These are phyloP conservation scores for Chaetodon auriga DNA, from an alignment of 2,113 vertebrate species.

Conservation along the genomic window DNA sequence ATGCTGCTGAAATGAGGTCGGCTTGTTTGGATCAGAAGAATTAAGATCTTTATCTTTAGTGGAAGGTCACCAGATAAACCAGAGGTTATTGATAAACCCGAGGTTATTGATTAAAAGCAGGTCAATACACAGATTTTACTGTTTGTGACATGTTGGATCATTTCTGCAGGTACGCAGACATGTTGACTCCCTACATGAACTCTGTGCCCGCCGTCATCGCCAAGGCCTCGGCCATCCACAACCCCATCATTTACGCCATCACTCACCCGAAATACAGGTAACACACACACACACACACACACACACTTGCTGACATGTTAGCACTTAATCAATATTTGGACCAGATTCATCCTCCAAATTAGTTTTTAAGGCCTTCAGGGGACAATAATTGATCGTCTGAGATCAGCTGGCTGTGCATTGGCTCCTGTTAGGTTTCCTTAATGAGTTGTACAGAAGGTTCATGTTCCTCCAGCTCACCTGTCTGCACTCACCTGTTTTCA, in stretches of 20 bases:
- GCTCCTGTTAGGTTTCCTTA: neutral
- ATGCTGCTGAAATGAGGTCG: too few relatives aligned
- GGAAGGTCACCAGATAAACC: too few relatives aligned
- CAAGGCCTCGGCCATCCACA: conserved; percentile 97
- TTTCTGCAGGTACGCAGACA: conserved; percentile 87
- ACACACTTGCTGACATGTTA: too few relatives aligned
- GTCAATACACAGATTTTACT: too few relatives aligned
- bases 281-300: neutral
- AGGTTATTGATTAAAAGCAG: too few relatives aligned
- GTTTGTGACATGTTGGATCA: too few relatives aligned
- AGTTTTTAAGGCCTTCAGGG: neutral
- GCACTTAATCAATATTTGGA: neutral
- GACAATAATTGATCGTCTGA: neutral
- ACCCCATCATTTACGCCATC: conserved; percentile 98
- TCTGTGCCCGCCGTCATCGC: conserved; percentile 95
- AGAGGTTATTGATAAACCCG: too few relatives aligned
- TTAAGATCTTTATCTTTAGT: too few relatives aligned
- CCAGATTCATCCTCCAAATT: too few relatives aligned
- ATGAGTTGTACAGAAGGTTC: neutral
- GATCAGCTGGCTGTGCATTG: neutral
- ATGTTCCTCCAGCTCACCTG: neutral
- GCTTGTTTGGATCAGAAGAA: too few relatives aligned
- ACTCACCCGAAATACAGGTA: conserved; percentile 98
- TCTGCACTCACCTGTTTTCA: neutral
- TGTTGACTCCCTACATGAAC: conserved; percentile 94